Conservation (phyloP, 2,888 invertebrate genomes). For the Arge pagana region DNA sequence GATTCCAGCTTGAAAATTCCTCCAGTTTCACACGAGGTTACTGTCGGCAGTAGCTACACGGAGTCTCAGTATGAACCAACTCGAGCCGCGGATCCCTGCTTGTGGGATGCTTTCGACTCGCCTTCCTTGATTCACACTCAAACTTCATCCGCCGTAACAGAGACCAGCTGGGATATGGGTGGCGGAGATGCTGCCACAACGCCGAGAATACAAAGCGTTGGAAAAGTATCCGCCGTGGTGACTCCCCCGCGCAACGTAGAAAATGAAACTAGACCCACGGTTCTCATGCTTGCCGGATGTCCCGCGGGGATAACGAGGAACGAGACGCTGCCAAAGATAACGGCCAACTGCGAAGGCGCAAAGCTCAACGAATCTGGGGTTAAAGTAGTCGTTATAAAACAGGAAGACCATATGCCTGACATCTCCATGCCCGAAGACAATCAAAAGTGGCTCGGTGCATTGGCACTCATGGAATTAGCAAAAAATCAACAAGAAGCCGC, state of each 20-base stretch:
- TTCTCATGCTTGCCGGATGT: conserved; percentile 60
- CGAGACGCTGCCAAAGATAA: conserved; percentile 9
- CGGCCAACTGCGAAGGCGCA: conserved; percentile 21
- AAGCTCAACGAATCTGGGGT: conserved; percentile 34
- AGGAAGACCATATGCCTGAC: conserved; percentile 40
- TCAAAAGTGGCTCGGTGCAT: conserved; percentile 65
- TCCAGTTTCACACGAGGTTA: conserved; percentile 1
- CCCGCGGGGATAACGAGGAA: conserved; percentile 17
- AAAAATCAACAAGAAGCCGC: conserved; percentile 50
- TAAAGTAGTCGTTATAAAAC: conserved; percentile 48
- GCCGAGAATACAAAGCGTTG: no score
- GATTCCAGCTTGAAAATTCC: conserved; percentile 7
- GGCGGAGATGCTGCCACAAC: conserved; percentile 31
- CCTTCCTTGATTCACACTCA: no score
- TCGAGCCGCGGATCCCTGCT: no score
- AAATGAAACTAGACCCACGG: conserved; percentile 63
- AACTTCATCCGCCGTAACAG: conserved; percentile 1
- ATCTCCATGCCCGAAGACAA: conserved; percentile 52
- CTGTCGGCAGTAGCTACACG: no score
- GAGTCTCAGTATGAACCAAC: no score
- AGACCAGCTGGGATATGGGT: background rate
- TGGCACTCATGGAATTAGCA: conserved; percentile 66
- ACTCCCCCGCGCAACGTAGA: conserved; percentile 42
- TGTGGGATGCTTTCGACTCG: no score
- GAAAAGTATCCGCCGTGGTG: background rate